Conservation (phyloP, 1,140 invertebrate genomes). For the Ooceraea biroi region DNA sequence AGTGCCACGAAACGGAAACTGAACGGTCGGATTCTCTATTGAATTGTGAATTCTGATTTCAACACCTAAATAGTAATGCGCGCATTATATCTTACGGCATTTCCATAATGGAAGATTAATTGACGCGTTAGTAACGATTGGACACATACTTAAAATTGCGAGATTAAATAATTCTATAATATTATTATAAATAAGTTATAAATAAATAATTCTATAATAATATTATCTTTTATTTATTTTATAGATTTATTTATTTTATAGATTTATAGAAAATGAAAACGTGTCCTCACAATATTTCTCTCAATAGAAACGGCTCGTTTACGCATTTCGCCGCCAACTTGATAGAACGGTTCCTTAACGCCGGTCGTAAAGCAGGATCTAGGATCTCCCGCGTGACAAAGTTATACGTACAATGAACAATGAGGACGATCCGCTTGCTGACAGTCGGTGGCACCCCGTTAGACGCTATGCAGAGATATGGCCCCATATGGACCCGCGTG, state of each 20-base stretch:
- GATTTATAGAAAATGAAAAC: background rate
- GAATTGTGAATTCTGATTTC: background rate
- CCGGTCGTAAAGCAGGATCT: conserved; percentile 19
- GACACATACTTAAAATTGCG: background rate
- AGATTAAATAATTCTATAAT: background rate
- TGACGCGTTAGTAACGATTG: background rate
- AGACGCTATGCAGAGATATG: conserved; percentile 90
- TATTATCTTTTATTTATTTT: conserved; percentile 2
- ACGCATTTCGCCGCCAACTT: conserved; percentile 4
- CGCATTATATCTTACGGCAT: background rate
- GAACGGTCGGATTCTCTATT: conserved; percentile 6
- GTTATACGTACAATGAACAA: conserved; percentile 91
- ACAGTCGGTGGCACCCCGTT: conserved; percentile 94
- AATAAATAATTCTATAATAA: background rate
- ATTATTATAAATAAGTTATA: background rate
- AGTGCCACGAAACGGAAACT: background rate
- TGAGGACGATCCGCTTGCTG: conserved; percentile 91
- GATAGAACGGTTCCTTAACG: background rate
- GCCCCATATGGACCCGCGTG: conserved; percentile 88
- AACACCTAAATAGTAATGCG: background rate
- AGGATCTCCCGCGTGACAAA: background rate
- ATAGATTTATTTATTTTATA: background rate
- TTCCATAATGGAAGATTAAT: background rate
- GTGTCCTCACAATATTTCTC: conserved; percentile 6
- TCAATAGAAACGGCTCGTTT: conserved; percentile 16